Evolutionary conservation across 2,888 invertebrate genomes (phyloP), one percentile per base, ranked within the genome.

Genomic region (Dryocosmus kuriphilus): DNA sequence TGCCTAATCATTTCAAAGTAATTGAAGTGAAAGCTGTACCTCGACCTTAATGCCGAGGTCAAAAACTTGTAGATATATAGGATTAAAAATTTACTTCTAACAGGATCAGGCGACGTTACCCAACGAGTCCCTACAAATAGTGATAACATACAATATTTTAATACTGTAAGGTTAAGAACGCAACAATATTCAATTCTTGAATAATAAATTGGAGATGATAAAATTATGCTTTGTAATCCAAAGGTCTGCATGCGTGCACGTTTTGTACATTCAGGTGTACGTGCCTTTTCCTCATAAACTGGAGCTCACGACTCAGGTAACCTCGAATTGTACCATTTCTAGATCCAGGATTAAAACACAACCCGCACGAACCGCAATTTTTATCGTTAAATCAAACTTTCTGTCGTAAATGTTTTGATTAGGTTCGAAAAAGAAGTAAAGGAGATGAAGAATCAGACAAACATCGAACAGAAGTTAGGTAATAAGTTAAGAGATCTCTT

Each of bases 371-470:
- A 32, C 30, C 14, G 46, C 51, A 35, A 38, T 65, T 76, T 73
- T 35, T 55, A 35, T 71, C 51, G 46, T 60, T 67, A 46, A 24
- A n/a, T n/a, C n/a, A n/a, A n/a, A n/a, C n/a, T 67, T 46, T 73
- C 30, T 9, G 14, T 24, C 32, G 35, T 16, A 51, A 46, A n/a
- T 9, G 19, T 71, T 19, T 27, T n/a, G 27, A 51, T n/a, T 51
- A 19, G 22, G 4, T 67, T 41, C 8, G 9, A 51, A 71, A 62
- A 32, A 60, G 35, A 27, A 57, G 32, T 24, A 65, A 27, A 76
- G 62, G 46, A 60, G 19, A 51, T 27, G 75, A 76, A 60, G 57
- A 57, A 77, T 55, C 51, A n/a, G n/a, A 77, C 57, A 60, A 30
- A 76, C 67, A 73, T 35, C 24, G 27, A 78, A 65, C 55, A 22